Conservation (phyloP, 2,888 invertebrate species). For the Syritta pipiens region DNA sequence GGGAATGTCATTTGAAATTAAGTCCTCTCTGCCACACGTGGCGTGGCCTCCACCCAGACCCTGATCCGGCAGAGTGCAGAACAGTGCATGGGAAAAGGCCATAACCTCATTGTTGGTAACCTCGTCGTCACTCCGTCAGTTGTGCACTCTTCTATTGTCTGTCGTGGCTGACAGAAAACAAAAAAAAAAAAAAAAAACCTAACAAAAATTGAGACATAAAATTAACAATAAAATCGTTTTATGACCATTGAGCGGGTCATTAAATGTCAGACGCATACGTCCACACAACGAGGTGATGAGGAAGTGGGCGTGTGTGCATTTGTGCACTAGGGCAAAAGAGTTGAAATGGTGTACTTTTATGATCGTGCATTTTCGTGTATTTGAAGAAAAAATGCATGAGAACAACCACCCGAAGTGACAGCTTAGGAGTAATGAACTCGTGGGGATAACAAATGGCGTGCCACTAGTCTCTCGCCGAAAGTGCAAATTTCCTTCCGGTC, state of each 20-base stretch:
- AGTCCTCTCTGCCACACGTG: conserved; percentile 37
- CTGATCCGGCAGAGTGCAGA: not conserved
- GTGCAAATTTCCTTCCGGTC: not conserved
- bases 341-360: conserved; percentile 30
- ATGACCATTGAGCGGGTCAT: conserved; percentile 39
- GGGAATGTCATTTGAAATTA: conserved; percentile 58
- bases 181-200: too few species aligned
- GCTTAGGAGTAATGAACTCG: conserved; percentile 47
- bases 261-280: conserved; percentile 7
- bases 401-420: not conserved
- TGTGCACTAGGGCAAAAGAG: not conserved
- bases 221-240: conserved; percentile 54
- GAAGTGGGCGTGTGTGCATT: conserved; percentile 1
- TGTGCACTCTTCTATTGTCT: not conserved
- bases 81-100: not conserved
- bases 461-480: not conserved
- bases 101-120: conserved; percentile 17
- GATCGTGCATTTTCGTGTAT: conserved; percentile 38
- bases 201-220: conserved; percentile 56
- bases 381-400: conserved; percentile 17
- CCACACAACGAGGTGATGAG: not conserved
- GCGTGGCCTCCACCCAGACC: not conserved
- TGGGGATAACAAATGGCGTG: conserved; percentile 42
- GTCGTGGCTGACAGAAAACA: not conserved
- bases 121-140: not conserved